Evolutionary conservation across 2,113 vertebrate genomes (phyloP).

Genomic region (Pedionomus torquatus): DNA sequence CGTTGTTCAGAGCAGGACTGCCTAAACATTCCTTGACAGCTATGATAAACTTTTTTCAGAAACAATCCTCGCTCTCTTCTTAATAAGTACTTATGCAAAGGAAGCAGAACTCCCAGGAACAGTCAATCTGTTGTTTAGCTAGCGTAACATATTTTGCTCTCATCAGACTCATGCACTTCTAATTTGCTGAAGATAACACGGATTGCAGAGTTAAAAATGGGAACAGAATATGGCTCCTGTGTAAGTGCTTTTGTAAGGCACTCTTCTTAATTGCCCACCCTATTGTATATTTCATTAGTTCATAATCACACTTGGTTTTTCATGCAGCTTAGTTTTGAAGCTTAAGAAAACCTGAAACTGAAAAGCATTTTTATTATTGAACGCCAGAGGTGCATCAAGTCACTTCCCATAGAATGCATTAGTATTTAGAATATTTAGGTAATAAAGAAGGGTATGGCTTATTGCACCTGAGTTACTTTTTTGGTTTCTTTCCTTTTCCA

Average conservation of each 20-base stretch:
- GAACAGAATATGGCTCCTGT: not conserved
- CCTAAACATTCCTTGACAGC: not conserved
- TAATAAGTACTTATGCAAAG: not conserved
- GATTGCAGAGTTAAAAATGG: not conserved
- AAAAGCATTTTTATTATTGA: not conserved
- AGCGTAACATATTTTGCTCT: not conserved
- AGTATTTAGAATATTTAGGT: not conserved
- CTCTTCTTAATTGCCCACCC: not conserved
- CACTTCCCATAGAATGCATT: not conserved
- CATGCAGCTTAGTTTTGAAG: not conserved
- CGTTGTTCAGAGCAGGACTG: not conserved
- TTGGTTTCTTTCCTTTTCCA: conserved; percentile 3
- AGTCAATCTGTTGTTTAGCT: conserved; percentile 11
- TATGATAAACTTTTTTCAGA: not conserved
- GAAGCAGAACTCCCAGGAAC: conserved; percentile 6
- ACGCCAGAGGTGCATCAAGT: not conserved
- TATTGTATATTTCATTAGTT: conserved; percentile 7
- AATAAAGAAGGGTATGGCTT: not conserved
- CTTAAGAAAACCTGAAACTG: not conserved
- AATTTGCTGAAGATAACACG: not conserved
- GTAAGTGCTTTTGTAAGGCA: not conserved
- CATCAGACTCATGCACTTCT: not conserved
- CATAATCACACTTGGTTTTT: conserved; percentile 10
- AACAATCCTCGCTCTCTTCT: not conserved
- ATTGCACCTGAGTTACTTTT: not conserved